Percentiles rank a stretch among this genome's conserved stretches.
Conservation (phyloP, 2,888 invertebrate species). For the Tachina grossa region DNA sequence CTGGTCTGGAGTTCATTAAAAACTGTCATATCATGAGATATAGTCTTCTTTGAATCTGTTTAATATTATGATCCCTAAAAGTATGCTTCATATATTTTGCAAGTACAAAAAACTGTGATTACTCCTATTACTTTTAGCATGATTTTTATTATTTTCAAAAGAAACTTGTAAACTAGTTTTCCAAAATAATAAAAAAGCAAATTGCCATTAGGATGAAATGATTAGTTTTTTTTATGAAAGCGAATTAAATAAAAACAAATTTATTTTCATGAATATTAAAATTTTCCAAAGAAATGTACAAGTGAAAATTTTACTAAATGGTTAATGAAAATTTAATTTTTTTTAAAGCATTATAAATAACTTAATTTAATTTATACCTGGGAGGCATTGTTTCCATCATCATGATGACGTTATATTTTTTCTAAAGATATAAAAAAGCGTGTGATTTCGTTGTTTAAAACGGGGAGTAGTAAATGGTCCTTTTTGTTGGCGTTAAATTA, state of each 20-base stretch:
- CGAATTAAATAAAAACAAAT: conserved; percentile 20
- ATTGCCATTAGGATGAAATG: conserved; percentile 7
- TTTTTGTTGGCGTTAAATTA: conserved; percentile 21
- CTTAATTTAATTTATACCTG: conserved; percentile 80
- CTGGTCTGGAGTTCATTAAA: too few species aligned
- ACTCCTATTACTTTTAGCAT: not conserved
- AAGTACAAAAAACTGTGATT: conserved; percentile 10
- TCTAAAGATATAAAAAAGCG: conserved; percentile 13
- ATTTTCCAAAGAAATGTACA: not conserved
- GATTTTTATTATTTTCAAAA: not conserved
- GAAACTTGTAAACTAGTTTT: not conserved
- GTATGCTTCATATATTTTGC: not conserved
- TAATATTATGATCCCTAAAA: not conserved
- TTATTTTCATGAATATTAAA: not conserved
- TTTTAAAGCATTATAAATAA: conserved; percentile 33
- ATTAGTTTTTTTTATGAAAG: conserved; percentile 2
- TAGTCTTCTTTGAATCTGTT: too few species aligned
- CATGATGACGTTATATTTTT: conserved; percentile 77
- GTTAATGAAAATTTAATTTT: conserved; percentile 39
- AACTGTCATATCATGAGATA: too few species aligned
- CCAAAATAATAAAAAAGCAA: not conserved
- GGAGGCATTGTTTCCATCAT: conserved; percentile 84
- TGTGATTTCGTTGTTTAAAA: conserved; percentile 26
- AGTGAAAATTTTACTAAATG: conserved; percentile 9
- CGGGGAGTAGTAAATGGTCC: conserved; percentile 23